Percentiles rank a stretch among this genome's conserved stretches.
Evolutionary conservation across 2,888 invertebrate genomes (phyloP).

Genomic region (Pristionchus mayeri): DNA sequence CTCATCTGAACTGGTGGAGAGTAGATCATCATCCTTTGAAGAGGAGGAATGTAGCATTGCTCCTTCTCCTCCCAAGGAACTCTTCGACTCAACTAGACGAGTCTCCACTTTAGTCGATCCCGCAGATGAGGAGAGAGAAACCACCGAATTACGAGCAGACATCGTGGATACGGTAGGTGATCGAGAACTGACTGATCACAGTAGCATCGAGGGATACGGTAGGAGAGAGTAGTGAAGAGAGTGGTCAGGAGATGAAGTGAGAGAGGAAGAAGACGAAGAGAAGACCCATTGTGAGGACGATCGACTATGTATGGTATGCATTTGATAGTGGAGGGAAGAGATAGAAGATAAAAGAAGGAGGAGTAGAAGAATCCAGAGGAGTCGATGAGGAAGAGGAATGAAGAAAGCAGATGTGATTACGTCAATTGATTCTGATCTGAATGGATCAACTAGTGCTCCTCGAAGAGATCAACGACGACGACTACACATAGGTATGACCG

Average conservation of each 20-base stretch:
- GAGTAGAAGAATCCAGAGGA: neutral
- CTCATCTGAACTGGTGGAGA: conserved; percentile 69
- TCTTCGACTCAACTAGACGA: conserved; percentile 54
- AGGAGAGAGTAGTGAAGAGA: neutral
- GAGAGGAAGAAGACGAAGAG: neutral
- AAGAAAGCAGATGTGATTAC: too few relatives aligned
- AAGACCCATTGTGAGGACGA: neutral
- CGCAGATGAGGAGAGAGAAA: conserved; percentile 64
- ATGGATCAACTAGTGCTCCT: too few relatives aligned
- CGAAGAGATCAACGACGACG: too few relatives aligned
- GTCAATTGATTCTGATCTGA: too few relatives aligned
- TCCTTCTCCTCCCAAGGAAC: conserved; percentile 61
- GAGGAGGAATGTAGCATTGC: conserved; percentile 68
- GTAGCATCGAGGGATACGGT: conserved; percentile 22
- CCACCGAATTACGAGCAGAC: conserved; percentile 67
- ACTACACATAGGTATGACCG: too few relatives aligned
- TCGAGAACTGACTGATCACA: neutral
- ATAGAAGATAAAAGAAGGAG: conserved; percentile 31
- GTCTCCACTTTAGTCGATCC: conserved; percentile 61
- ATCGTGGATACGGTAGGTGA: conserved; percentile 22
- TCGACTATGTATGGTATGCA: conserved; percentile 35
- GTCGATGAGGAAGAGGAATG: conserved; percentile 21
- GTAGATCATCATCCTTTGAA: conserved; percentile 68
- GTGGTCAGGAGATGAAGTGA: neutral
- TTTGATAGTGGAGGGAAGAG: conserved; percentile 19